phyloP scores from a whole-genome alignment of 2,888 invertebrate species.

The Cryptus viduatorius region DNA sequence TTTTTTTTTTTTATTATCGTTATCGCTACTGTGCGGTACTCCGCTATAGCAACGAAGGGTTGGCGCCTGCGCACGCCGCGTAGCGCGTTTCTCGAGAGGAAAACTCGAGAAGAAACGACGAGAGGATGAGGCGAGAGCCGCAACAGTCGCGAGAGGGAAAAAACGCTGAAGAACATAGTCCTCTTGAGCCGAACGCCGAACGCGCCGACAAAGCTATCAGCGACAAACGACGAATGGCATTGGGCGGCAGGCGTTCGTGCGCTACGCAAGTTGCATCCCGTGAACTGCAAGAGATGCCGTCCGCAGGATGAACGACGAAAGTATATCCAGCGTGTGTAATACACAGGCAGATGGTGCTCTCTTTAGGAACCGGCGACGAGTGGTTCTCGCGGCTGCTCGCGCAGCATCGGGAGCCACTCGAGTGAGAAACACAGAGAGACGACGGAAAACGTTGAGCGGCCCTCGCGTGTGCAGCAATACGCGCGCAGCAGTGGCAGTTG shows the following conservation, averaged over 20 bases:
- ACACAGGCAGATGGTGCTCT: slow-evolving; percentile 63
- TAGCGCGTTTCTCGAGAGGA: background rate
- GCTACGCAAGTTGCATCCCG: slow-evolving; percentile 1
- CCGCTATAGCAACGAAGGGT: background rate
- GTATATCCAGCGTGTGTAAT: slow-evolving; percentile 45
- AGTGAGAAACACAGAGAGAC: slow-evolving; percentile 30
- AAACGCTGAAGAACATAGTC: slow-evolving; percentile 63
- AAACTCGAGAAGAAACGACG: slow-evolving; percentile 14
- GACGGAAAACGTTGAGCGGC: slow-evolving; percentile 9
- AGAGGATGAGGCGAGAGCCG: slow-evolving; percentile 6
- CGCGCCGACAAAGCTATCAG: slow-evolving; percentile 82
- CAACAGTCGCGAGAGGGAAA: slow-evolving; percentile 24
- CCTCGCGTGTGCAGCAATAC: slow-evolving; percentile 17
- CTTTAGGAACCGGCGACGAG: slow-evolving; percentile 55
- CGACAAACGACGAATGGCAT: slow-evolving; percentile 58
- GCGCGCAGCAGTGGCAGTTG: slow-evolving; percentile 49
- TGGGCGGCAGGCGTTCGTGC: background rate
- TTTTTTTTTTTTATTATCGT: background rate
- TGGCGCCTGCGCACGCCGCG: background rate
- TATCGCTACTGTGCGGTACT: background rate
- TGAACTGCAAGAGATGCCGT: slow-evolving; percentile 5
- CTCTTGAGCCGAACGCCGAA: slow-evolving; percentile 76
- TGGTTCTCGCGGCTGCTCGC: slow-evolving; percentile 47
- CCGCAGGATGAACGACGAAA: slow-evolving; percentile 44
- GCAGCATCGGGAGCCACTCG: slow-evolving; percentile 62